A percentile compares a stretch with the other conserved stretches of the same genome.
phyloP scores from a whole-genome alignment of 2,113 vertebrate species.

The Centropus unirufus region DNA sequence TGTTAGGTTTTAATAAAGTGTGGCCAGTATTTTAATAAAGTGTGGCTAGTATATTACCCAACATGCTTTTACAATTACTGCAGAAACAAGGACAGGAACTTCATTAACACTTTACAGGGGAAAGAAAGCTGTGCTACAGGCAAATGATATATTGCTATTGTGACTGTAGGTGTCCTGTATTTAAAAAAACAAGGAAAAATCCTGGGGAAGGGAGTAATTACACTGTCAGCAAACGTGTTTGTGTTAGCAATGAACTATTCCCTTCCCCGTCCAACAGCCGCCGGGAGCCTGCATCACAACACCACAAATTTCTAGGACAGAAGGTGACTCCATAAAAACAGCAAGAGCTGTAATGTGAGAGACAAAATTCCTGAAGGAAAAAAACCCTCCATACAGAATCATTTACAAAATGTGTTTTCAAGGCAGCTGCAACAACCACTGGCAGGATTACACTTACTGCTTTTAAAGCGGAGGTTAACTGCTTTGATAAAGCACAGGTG shows the following conservation, averaged over 20 bases:
- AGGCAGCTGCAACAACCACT: not conserved
- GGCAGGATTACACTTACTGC: not conserved
- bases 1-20: slow-evolving; percentile 66
- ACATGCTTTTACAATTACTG: slow-evolving; percentile 64
- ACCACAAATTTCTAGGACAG: slow-evolving; percentile 10
- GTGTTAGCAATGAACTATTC: not conserved
- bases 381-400: not conserved
- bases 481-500: slow-evolving; percentile 62
- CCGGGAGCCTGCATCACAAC: not conserved
- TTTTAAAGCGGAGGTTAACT: not conserved
- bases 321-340: slow-evolving; percentile 58
- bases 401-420: slow-evolving; percentile 30
- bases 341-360: not conserved
- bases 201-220: slow-evolving; percentile 50
- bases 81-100: slow-evolving; percentile 65
- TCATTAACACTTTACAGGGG: slow-evolving; percentile 70
- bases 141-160: slow-evolving; percentile 47
- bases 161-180: slow-evolving; percentile 65
- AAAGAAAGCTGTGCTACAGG: slow-evolving; percentile 57
- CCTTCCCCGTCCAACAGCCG: not conserved
- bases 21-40: slow-evolving; percentile 66
- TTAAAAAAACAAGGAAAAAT: slow-evolving; percentile 46
- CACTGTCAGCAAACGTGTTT: slow-evolving; percentile 50
- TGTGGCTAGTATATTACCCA: slow-evolving; percentile 62
- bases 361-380: not conserved